These are phyloP conservation scores for Sebastes paucispinis DNA, from an alignment of 2,797 vertebrate species.

Conservation along the genomic window DNA sequence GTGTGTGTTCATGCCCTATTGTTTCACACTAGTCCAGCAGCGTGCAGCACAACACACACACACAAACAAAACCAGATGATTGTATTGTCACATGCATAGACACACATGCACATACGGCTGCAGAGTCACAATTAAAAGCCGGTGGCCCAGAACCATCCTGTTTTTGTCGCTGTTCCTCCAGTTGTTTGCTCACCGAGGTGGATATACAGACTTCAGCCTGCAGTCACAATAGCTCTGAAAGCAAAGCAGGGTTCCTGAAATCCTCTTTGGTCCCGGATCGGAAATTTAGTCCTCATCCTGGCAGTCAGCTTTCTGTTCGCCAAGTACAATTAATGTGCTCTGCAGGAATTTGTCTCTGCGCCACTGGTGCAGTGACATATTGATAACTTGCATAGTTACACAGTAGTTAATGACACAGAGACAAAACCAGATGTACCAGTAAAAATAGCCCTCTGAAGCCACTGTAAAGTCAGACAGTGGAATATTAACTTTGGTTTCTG, in stretches of 20 bases:
- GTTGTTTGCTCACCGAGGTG: conserved; percentile 58
- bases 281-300: conserved; percentile 6
- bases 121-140: conserved; percentile 25
- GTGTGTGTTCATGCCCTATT: conserved; percentile 58
- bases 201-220: background rate
- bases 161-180: conserved; percentile 77
- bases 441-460: background rate
- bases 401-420: background rate
- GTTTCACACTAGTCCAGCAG: conserved; percentile 55
- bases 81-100: conserved; percentile 35
- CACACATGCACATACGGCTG: conserved; percentile 47
- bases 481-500: background rate
- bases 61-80: conserved; percentile 40
- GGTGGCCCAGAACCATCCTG: conserved; percentile 72
- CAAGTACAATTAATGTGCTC: conserved; percentile 5
- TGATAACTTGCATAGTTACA: conserved; percentile 16
- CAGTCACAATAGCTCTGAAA: conserved; percentile 13
- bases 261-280: background rate
- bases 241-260: background rate
- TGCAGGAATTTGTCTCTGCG: conserved; percentile 23
- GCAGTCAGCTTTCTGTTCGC: background rate
- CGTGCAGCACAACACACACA: conserved; percentile 16
- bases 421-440: conserved; percentile 28
- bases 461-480: background rate
- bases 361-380: background rate